Percentiles rank a stretch among this genome's conserved stretches.
These are phyloP conservation scores for Oryzias woworae DNA, from an alignment of 2,113 vertebrate species.

Conservation along the genomic window DNA sequence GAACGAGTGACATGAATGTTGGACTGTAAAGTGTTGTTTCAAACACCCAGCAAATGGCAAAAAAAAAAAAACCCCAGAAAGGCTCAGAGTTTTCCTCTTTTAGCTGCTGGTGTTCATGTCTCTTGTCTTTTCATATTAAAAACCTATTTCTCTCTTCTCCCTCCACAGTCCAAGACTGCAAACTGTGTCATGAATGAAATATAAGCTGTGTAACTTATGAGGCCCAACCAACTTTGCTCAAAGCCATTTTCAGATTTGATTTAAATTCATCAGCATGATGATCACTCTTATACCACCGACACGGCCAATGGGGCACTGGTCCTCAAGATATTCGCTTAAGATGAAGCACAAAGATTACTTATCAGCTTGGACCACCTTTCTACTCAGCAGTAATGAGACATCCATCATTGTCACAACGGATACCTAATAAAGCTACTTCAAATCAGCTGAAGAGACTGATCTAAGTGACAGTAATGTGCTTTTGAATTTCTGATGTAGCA, in stretches of 20 bases:
- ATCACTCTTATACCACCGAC: conserved; percentile 46
- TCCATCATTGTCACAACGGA: conserved; percentile 41
- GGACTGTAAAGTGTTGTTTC: conserved; percentile 1
- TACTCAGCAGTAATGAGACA: conserved; percentile 40
- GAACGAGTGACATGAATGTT: too few species aligned
- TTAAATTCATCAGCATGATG: conserved; percentile 60
- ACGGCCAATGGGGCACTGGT: conserved; percentile 29
- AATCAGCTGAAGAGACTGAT: conserved; percentile 24
- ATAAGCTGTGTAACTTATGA: conserved; percentile 76
- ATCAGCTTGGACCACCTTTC: conserved; percentile 59
- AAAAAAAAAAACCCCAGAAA: neutral
- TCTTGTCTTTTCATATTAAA: conserved; percentile 64
- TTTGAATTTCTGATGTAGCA: conserved; percentile 37
- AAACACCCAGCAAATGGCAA: conserved; percentile 19
- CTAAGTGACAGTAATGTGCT: conserved; percentile 43
- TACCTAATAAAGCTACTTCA: conserved; percentile 1
- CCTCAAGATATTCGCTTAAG: conserved; percentile 44
- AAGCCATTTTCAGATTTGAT: conserved; percentile 71
- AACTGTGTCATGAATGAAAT: conserved; percentile 74
- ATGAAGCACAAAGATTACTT: conserved; percentile 61
- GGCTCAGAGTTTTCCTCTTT: neutral
- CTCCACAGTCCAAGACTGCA: conserved; percentile 40
- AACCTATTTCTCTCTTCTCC: conserved; percentile 56
- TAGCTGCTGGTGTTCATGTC: conserved; percentile 19
- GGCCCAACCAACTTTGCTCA: conserved; percentile 64